phyloP scores from a whole-genome alignment of 2,888 invertebrate genomes.

The Halocaridina rubra region DNA sequence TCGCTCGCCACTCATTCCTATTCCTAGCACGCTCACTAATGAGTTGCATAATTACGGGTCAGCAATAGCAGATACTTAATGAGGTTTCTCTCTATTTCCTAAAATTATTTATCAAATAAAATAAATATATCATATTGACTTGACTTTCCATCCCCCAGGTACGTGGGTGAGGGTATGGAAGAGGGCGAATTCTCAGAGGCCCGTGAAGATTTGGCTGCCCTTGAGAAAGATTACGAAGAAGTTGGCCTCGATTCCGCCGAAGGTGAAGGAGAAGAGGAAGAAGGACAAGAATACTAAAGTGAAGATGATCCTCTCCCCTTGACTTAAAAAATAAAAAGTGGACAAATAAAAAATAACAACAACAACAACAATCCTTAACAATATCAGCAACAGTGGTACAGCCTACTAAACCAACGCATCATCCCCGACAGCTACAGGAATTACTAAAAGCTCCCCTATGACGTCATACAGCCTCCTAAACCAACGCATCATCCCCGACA shows the following conservation, averaged over 20 bases:
- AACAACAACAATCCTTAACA: neutral
- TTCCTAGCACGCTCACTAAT: no score
- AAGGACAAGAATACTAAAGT: conserved; percentile 52
- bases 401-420: no score
- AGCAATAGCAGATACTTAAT: no score
- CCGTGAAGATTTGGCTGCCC: conserved; percentile 69
- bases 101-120: no score
- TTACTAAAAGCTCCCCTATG: neutral
- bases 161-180: conserved; percentile 72
- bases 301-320: neutral
- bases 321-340: neutral
- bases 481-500: neutral
- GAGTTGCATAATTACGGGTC: no score
- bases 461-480: no score
- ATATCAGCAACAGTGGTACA: no score
- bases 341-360: neutral
- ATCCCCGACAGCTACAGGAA: neutral
- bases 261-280: conserved; percentile 44
- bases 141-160: no score
- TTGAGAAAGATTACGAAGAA: conserved; percentile 69
- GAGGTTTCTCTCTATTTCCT: no score
- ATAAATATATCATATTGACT: no score
- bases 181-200: conserved; percentile 70
- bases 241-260: conserved; percentile 67
- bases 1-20: no score